Base-by-base conservation (phyloP, 1,140 invertebrate genomes). In the Leguminivora glycinivorella region DNA sequence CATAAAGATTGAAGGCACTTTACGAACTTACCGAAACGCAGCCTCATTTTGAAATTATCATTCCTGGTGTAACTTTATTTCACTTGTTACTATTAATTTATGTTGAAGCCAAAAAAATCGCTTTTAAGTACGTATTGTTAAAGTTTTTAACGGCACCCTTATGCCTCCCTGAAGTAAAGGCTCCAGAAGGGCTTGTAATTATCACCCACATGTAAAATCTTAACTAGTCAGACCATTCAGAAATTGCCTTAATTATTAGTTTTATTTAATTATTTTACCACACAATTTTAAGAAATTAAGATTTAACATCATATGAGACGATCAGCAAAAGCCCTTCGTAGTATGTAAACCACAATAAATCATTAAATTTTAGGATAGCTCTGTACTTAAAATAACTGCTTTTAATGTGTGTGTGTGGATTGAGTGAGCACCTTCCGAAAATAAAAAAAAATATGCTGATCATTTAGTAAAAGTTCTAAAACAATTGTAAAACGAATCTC, bases 81-180 rank as follows among this genome's bases (percentile, higher is more conserved):
- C 25, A 26, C 25, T 63, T 63, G 25, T 26, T 63, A 29, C n/a
- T 63, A 63, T 58, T 14, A 26, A 26, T 56, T 25, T 17, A 29
- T 63, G 26, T 63, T 34, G 25, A 63, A 63, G 58, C 58, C 58
- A 63, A 63, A 63, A 63, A 63, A 63, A 29, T 17, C 58, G 56
- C 24, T 58, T 34, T 63, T 63, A 52, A 52, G 47, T 22, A 52
- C 19, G 17, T 52, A 52, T 52, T 52, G 19, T 63, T 63, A 29
- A 63, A 63, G 58, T 63, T 63, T 12, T 22, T 52, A 7, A 52
- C 58, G 58, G 26, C 58, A 31, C 58, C 58, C 26, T 29, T 63
- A 29, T 63, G 58, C 25, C 58, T 63, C 29, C 25, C 58, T 63
- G 26, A 63, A 2, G n/a, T 17, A 9, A 31, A 29, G 14, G 58